Base-by-base conservation (phyloP, 2,888 invertebrate genomes). In the Ceramica pisi region DNA sequence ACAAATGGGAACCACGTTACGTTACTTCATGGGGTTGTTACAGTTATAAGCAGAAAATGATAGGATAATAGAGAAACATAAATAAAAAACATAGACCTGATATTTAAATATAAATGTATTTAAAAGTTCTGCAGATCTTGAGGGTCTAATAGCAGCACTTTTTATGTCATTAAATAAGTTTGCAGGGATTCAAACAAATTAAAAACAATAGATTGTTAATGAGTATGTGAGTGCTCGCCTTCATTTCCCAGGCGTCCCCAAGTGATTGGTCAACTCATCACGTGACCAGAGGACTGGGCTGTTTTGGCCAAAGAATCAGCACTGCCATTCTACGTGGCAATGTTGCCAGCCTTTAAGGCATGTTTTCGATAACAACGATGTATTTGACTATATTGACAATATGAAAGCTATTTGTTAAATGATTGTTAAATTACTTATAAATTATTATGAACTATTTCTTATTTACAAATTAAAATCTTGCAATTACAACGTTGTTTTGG, bases 111-210 rank as follows among this genome's bases (percentile, higher is more conserved):
- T 21, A 72, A 67, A 72, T 76, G 12, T 72, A 72, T 76, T 72
- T 50, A 50, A 76, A 67, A 76, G 21, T 50, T 56, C 67, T 44
- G 44, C 56, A 67, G 56, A 57, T 76, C 76, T 44, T 19, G n/a
- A 26, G 8, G 16, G 21, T 38, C n/a, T 8, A 1, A 26, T 14
- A 35, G 46, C 41, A 35, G 41, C 1, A 35, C 35, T 21, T 55
- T 12, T 2, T 1, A 48, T 21, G 76, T 57, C 26, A 7, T 72
- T 67, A 51, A 21, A 76, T n/a, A 67, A 76, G 56, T 76, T 72
- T 72, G 68, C 44, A n/a, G 0, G 10, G 0, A 14, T 10, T 21
- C 72, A 72, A 72, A 72, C 76, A 1, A 9, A 72, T 21, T 21
- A 76, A 72, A 65, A 75, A 72, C 67, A 14, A 41, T 66, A 1